These are phyloP conservation scores for Chrysolina haemoptera DNA, from an alignment of 2,888 invertebrate species.

Conservation along the genomic window DNA sequence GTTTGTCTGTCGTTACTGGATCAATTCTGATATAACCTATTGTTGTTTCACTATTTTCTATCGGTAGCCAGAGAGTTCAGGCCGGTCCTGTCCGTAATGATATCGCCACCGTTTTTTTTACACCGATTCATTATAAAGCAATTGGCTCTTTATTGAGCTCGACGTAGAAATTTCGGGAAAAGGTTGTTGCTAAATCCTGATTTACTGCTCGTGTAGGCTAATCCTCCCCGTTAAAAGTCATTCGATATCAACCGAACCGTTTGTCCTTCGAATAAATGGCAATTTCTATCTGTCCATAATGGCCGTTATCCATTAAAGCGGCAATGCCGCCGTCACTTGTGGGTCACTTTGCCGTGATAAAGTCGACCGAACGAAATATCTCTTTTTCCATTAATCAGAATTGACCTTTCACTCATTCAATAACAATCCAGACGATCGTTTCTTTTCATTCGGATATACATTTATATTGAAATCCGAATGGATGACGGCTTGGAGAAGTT, in stretches of 20 bases:
- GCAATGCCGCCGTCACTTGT: constrained; percentile 23
- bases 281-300: constrained; percentile 33
- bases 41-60: too few species aligned
- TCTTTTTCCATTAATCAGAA: constrained; percentile 59
- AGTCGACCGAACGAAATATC: constrained; percentile 54
- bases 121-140: neutral
- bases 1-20: too few species aligned
- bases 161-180: neutral
- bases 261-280: constrained; percentile 26
- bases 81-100: too few species aligned
- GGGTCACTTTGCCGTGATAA: constrained; percentile 55
- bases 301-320: constrained; percentile 32
- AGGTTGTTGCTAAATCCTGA: constrained; percentile 9
- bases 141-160: constrained; percentile 6
- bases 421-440: constrained; percentile 57
- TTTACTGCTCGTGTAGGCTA: constrained; percentile 18
- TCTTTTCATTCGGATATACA: constrained; percentile 62
- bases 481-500: constrained; percentile 44
- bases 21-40: too few species aligned
- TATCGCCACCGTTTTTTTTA: too few species aligned
- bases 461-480: constrained; percentile 60
- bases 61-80: too few species aligned
- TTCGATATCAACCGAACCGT: constrained; percentile 27
- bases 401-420: constrained; percentile 57
- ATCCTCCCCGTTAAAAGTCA: constrained; percentile 19